These are phyloP conservation scores for Alloplasta piceator DNA, from an alignment of 2,888 invertebrate genomes.

Conservation along the genomic window DNA sequence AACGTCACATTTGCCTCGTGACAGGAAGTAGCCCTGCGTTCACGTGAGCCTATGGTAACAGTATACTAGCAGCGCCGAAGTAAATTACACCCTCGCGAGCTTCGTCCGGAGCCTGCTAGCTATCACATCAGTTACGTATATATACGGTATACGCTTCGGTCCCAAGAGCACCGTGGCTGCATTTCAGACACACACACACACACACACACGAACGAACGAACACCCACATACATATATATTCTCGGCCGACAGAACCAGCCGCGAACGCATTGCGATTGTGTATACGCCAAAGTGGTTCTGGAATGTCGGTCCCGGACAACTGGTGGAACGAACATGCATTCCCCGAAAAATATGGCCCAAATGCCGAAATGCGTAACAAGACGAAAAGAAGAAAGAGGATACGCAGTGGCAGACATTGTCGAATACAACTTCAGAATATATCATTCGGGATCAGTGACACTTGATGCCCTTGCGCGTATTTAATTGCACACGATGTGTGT, in stretches of 20 bases:
- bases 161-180: conserved; percentile 48
- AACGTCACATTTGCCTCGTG: conserved; percentile 44
- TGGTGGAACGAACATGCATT: conserved; percentile 65
- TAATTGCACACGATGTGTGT: conserved; percentile 14
- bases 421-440: too few relatives aligned
- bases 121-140: conserved; percentile 1
- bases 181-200: conserved; percentile 27
- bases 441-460: too few relatives aligned
- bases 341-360: conserved; percentile 62
- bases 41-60: conserved; percentile 54
- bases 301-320: conserved; percentile 72
- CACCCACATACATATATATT: conserved; percentile 1
- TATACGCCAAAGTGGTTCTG: conserved; percentile 71
- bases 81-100: conserved; percentile 57
- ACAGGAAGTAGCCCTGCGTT: conserved; percentile 54
- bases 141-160: conserved; percentile 1
- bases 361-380: conserved; percentile 50
- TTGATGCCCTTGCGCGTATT: neutral
- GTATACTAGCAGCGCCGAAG: conserved; percentile 47
- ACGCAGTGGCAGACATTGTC: too few relatives aligned
- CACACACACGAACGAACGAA: neutral
- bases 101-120: conserved; percentile 19
- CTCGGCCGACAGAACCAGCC: too few relatives aligned
- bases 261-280: conserved; percentile 39
- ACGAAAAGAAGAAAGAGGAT: neutral